Conservation (phyloP, 2,797 vertebrate genomes). For the Sphenodon punctatus region DNA sequence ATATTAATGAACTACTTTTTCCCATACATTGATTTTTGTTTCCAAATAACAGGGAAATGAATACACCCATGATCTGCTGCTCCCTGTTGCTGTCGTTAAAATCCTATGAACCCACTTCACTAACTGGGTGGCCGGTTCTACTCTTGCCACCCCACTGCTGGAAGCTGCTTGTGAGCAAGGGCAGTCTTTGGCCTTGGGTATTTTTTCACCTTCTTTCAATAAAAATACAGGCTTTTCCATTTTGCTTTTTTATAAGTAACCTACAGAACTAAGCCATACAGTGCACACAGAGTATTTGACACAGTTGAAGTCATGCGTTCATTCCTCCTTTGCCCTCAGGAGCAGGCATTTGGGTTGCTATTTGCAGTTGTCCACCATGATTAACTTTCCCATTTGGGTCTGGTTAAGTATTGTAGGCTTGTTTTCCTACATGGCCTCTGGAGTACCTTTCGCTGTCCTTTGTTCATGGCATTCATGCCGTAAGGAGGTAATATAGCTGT, state of each 20-base stretch:
- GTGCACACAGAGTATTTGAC: constrained; percentile 8
- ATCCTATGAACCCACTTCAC: background rate
- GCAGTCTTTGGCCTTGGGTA: background rate
- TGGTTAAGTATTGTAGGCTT: constrained; percentile 6
- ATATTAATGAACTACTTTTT: constrained; percentile 49
- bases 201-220: constrained; percentile 23
- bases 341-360: constrained; percentile 7
- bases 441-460: constrained; percentile 15
- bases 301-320: constrained; percentile 5
- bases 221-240: background rate
- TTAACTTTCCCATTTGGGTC: constrained; percentile 6
- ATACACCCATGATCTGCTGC: background rate
- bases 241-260: background rate
- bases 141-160: constrained; percentile 3
- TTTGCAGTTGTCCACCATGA: constrained; percentile 15
- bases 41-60: constrained; percentile 6
- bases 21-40: constrained; percentile 9
- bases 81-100: constrained; percentile 6
- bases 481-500: background rate
- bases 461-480: background rate
- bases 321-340: constrained; percentile 22
- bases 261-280: background rate
- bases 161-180: constrained; percentile 13
- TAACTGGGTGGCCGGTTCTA: background rate
- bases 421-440: constrained; percentile 19